A percentile compares a stretch with the other conserved stretches of the same genome.
Evolutionary conservation across 92 coral and sea anemone genomes (phyloP).

Genomic region (Porites cylindrica): DNA sequence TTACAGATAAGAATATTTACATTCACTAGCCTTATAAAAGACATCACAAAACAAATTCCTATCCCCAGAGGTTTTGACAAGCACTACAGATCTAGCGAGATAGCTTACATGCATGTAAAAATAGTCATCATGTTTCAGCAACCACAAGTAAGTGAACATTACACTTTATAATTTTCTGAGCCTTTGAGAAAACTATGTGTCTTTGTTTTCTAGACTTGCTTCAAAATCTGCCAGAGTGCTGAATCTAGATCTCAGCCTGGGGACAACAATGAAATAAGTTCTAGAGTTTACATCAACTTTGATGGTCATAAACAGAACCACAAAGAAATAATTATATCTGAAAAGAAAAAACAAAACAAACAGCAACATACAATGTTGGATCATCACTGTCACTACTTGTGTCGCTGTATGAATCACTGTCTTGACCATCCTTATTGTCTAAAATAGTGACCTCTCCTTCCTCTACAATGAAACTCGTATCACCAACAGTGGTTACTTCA

Average conservation of each 20-base stretch:
- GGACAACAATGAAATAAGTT: neutral
- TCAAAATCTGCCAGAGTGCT: slow-evolving; percentile 6
- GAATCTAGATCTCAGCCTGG: slow-evolving; percentile 7
- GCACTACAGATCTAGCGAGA: neutral
- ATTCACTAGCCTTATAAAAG: neutral
- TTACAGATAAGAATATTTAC: slow-evolving; percentile 8
- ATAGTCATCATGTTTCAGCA: neutral
- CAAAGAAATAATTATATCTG: neutral
- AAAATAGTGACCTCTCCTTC: neutral
- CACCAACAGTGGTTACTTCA: neutral
- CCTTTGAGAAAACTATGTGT: neutral
- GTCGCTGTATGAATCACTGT: slow-evolving; percentile 1
- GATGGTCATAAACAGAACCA: neutral
- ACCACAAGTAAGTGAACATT: neutral
- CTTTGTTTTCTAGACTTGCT: slow-evolving; percentile 1
- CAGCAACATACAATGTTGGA: slow-evolving; percentile 1
- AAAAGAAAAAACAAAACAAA: neutral
- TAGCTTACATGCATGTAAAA: neutral
- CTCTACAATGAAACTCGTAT: slow-evolving; percentile 2
- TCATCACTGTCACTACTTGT: slow-evolving; percentile 17
- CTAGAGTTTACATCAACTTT: slow-evolving; percentile 6
- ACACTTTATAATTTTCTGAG: neutral
- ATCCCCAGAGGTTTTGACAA: no score
- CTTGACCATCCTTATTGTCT: slow-evolving; percentile 1
- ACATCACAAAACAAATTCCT: neutral